Evolutionary conservation across 2,888 invertebrate genomes (phyloP).

Genomic region (Clivina fossor): DNA sequence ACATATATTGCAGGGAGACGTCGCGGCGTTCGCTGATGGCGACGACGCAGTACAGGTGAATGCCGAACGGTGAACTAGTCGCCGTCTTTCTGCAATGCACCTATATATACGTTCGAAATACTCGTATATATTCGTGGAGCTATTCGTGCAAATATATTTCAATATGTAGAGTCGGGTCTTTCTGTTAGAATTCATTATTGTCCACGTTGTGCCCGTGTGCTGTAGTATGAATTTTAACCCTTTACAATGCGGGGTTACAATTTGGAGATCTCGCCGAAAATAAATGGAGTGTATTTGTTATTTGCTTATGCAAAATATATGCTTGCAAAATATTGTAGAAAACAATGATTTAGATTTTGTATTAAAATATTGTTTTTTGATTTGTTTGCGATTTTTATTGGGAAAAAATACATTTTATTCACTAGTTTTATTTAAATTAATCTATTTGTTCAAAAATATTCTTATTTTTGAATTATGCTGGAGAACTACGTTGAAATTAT

Average conservation of each 20-base stretch:
- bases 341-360: no score
- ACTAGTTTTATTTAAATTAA: no score
- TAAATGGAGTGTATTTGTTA: slow-evolving; percentile 10
- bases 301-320: no score
- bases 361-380: no score
- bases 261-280: background rate
- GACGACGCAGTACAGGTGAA: slow-evolving; percentile 50
- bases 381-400: no score
- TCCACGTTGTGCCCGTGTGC: slow-evolving; percentile 6
- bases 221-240: slow-evolving; percentile 18
- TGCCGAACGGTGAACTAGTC: slow-evolving; percentile 35
- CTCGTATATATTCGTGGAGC: slow-evolving; percentile 1
- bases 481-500: no score
- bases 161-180: slow-evolving; percentile 22
- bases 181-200: slow-evolving; percentile 32
- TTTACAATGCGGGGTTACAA: no score
- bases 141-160: slow-evolving; percentile 29
- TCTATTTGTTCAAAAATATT: no score
- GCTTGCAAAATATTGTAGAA: no score
- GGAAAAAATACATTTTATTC: no score
- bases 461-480: no score
- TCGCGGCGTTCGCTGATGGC: slow-evolving; percentile 52
- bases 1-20: slow-evolving; percentile 49
- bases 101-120: slow-evolving; percentile 32
- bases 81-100: slow-evolving; percentile 28